These are phyloP conservation scores for Trichomycterus rosablanca DNA, from an alignment of 2,113 vertebrate species.

Conservation along the genomic window DNA sequence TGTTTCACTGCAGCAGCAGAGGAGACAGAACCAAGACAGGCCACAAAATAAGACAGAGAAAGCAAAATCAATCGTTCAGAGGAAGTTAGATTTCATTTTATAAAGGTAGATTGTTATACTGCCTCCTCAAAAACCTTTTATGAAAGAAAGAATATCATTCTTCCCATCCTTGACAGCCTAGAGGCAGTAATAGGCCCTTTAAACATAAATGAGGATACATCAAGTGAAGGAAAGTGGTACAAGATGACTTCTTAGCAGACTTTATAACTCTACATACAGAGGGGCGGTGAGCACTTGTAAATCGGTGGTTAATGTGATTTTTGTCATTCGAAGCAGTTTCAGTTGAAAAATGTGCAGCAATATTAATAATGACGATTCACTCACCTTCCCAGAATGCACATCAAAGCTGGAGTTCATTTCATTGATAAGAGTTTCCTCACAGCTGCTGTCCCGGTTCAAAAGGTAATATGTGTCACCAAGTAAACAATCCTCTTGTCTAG, in stretches of 20 bases:
- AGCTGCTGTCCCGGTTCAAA: conserved; percentile 64
- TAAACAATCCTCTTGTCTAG: conserved; percentile 81
- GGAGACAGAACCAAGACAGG: conserved; percentile 14
- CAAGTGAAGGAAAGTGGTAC: too few species aligned
- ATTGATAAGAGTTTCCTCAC: conserved; percentile 53
- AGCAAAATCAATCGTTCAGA: conserved; percentile 48
- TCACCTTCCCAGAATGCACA: conserved; percentile 58
- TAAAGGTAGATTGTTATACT: conserved; percentile 14
- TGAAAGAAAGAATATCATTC: conserved; percentile 25
- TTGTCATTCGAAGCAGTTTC: too few species aligned
- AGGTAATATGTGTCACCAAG: conserved; percentile 83
- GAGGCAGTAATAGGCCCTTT: conserved; percentile 25
- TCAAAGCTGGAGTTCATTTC: conserved; percentile 43
- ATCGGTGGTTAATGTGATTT: too few species aligned
- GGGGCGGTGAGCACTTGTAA: too few species aligned
- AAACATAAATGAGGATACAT: conserved; percentile 21
- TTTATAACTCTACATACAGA: too few species aligned
- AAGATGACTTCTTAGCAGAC: too few species aligned
- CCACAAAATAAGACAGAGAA: conserved; percentile 7
- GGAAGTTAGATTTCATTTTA: conserved; percentile 27
- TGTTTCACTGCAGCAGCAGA: conserved; percentile 6
- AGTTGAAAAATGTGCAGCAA: too few species aligned
- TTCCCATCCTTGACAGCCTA: conserved; percentile 28
- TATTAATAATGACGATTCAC: too few species aligned
- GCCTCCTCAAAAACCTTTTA: conserved; percentile 29